A percentile compares a stretch with the other conserved stretches of the same genome.
Conservation (phyloP, 2,113 vertebrate species). For the Sceloporus tristichus region DNA sequence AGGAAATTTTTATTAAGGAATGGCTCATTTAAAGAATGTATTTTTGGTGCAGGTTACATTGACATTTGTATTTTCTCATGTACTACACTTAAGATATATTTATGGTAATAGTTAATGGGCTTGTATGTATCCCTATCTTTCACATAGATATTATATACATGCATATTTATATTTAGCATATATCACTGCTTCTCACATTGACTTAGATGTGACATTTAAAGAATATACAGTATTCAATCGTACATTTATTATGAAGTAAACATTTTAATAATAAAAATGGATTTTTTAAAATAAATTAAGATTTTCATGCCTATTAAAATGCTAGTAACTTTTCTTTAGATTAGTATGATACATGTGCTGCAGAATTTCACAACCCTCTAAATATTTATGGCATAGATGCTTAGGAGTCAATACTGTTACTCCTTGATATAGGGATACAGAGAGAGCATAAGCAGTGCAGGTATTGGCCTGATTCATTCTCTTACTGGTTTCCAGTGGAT, state of each 20-base stretch:
- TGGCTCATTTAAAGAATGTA: constrained; percentile 16
- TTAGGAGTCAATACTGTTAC: not conserved
- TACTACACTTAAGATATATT: constrained; percentile 6
- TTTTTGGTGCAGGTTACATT: not conserved
- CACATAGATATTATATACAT: too few relatives aligned
- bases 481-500: not conserved
- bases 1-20: not conserved
- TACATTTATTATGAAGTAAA: not conserved
- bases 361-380: too few relatives aligned
- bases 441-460: not conserved
- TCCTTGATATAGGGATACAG: not conserved
- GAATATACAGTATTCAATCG: not conserved
- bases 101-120: not conserved
- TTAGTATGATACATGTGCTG: not conserved
- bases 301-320: not conserved
- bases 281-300: not conserved
- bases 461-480: too few relatives aligned
- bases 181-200: constrained; percentile 3
- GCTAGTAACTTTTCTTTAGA: not conserved
- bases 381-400: not conserved
- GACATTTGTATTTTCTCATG: constrained; percentile 10
- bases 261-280: not conserved
- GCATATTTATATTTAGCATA: not conserved
- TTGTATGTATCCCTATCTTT: not conserved
- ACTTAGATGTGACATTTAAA: constrained; percentile 6